phyloP scores from a whole-genome alignment of 2,888 invertebrate genomes.

The Diaperis boleti region DNA sequence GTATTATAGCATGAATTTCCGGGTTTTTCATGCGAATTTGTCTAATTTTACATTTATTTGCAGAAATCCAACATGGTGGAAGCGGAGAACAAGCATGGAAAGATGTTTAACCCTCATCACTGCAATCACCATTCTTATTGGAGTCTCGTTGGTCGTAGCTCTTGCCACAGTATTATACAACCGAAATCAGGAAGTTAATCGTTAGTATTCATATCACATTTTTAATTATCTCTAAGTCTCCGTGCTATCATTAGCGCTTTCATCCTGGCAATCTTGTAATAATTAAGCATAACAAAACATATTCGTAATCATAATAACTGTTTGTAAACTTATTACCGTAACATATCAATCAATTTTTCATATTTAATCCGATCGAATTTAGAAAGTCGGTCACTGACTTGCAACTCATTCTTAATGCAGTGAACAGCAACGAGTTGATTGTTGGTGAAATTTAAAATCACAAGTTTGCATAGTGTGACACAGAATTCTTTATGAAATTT shows the following conservation, averaged over 20 bases:
- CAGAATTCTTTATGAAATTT: too few species aligned
- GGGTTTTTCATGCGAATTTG: not conserved
- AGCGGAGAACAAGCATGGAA: slow-evolving; percentile 79
- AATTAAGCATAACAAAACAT: not conserved
- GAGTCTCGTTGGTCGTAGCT: slow-evolving; percentile 73
- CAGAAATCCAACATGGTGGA: slow-evolving; percentile 88
- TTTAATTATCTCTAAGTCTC: not conserved
- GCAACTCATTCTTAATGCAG: slow-evolving; percentile 5
- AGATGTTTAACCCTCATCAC: slow-evolving; percentile 74
- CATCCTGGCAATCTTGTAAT: not conserved
- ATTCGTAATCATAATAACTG: not conserved
- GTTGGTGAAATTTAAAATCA: slow-evolving; percentile 47
- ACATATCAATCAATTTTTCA: slow-evolving; percentile 11
- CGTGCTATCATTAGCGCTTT: not conserved
- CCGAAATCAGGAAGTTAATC: slow-evolving; percentile 55
- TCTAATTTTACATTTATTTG: slow-evolving; percentile 55
- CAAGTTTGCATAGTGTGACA: too few species aligned
- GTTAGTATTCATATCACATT: slow-evolving; percentile 50
- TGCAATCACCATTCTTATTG: slow-evolving; percentile 71
- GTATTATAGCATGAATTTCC: slow-evolving; percentile 3
- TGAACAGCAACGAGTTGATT: slow-evolving; percentile 11
- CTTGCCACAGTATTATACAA: slow-evolving; percentile 69
- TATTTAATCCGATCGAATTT: slow-evolving; percentile 20
- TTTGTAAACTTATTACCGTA: slow-evolving; percentile 2
- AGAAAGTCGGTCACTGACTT: slow-evolving; percentile 50